A percentile compares a stretch with the other conserved stretches of the same genome.
Conservation (phyloP, 2,797 vertebrate species). For the Poecilia velifera region DNA sequence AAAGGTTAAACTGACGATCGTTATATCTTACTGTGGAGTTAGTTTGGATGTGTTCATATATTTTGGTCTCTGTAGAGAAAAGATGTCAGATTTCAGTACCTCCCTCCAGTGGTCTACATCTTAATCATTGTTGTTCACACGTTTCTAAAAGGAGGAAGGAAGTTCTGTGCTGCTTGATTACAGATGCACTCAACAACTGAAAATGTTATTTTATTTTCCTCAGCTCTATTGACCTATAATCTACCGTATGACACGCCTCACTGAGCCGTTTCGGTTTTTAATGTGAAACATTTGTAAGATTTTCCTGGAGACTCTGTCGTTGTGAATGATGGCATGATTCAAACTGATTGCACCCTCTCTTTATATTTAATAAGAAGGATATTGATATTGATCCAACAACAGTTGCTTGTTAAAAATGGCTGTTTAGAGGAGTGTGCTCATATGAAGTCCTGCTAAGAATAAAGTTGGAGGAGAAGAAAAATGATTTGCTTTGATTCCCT, state of each 20-base stretch:
- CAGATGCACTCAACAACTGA: background rate
- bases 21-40: background rate
- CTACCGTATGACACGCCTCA: background rate
- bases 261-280: background rate
- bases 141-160: background rate
- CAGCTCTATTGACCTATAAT: background rate
- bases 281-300: background rate
- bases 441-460: conserved; percentile 20
- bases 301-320: background rate
- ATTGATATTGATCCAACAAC: conserved; percentile 3
- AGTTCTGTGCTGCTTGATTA: background rate
- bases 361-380: background rate
- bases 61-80: background rate
- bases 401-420: conserved; percentile 9
- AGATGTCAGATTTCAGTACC: background rate
- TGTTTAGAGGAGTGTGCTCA: background rate
- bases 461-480: conserved; percentile 40
- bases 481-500: conserved; percentile 38
- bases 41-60: background rate
- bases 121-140: background rate
- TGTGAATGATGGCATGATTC: background rate
- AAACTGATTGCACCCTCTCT: background rate
- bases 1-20: background rate
- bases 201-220: background rate
- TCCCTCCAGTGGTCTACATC: background rate